Conservation (phyloP, 2,797 vertebrate genomes). For the Mormyrus proboscirostris region DNA sequence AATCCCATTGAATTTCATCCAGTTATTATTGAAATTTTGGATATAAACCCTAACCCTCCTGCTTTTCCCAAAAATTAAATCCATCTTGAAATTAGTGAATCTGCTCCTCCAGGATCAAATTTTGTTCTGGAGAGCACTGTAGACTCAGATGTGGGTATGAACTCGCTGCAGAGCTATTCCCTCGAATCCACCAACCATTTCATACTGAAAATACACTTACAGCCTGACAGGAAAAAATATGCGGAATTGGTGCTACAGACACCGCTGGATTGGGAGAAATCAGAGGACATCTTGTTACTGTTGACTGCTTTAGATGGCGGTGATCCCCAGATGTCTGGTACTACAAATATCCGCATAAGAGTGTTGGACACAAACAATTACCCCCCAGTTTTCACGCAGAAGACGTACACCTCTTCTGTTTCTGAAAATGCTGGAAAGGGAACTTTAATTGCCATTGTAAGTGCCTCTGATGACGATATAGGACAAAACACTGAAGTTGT, state of each 20-base stretch:
- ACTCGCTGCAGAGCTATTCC: slow-evolving; percentile 56
- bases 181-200: slow-evolving; percentile 53
- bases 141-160: slow-evolving; percentile 48
- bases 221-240: slow-evolving; percentile 47
- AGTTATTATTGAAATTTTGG: neutral
- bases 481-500: slow-evolving; percentile 47
- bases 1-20: neutral
- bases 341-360: slow-evolving; percentile 42
- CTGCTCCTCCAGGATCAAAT: neutral
- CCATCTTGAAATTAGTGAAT: neutral
- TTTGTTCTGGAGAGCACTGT: neutral
- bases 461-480: slow-evolving; percentile 47
- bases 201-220: slow-evolving; percentile 45
- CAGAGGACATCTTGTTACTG: slow-evolving; percentile 39
- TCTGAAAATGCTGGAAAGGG: slow-evolving; percentile 40
- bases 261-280: slow-evolving; percentile 50
- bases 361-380: slow-evolving; percentile 58
- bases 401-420: slow-evolving; percentile 40
- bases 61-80: neutral
- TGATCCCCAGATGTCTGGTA: slow-evolving; percentile 48
- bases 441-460: slow-evolving; percentile 38
- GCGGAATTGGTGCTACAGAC: slow-evolving; percentile 53
- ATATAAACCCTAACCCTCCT: neutral
- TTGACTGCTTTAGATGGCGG: slow-evolving; percentile 52
- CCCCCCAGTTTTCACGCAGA: slow-evolving; percentile 42